phyloP scores from a whole-genome alignment of 1,140 invertebrate genomes.

The Phymorhynchus buccinoides region DNA sequence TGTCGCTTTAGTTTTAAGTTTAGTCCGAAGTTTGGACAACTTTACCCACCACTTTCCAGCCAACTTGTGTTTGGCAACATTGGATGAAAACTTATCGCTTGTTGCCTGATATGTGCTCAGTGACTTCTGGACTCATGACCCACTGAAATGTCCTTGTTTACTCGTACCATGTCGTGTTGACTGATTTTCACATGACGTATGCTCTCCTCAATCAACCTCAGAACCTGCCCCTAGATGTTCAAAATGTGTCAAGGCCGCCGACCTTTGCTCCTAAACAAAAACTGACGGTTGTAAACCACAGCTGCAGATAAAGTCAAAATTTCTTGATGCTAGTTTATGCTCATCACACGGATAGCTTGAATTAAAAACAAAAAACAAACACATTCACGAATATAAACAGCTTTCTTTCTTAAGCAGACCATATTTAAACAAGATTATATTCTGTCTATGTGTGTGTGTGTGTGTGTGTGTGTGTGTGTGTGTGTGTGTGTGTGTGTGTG shows the following conservation, averaged over 20 bases:
- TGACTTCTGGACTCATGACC: background rate
- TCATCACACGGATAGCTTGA: no score
- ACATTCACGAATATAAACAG: no score
- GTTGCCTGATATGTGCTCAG: background rate
- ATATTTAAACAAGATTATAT: background rate
- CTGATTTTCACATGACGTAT: background rate
- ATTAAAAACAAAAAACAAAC: no score
- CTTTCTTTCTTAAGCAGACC: no score
- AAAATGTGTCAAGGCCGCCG: slow-evolving; percentile 3
- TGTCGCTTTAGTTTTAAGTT: no score
- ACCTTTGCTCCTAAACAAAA: slow-evolving; percentile 6
- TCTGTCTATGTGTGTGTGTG: background rate
- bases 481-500: background rate
- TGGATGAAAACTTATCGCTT: background rate
- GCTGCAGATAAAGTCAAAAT: no score
- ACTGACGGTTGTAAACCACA: no score
- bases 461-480: slow-evolving; percentile 5
- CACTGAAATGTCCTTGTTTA: background rate
- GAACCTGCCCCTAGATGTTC: background rate
- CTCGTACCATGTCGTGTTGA: background rate
- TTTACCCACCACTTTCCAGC: background rate
- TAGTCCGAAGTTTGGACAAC: no score
- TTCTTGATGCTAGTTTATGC: no score
- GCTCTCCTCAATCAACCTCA: no score
- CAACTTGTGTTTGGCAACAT: background rate